Conservation (phyloP, 2,888 invertebrate species). For the Yponomeuta cagnagella region DNA sequence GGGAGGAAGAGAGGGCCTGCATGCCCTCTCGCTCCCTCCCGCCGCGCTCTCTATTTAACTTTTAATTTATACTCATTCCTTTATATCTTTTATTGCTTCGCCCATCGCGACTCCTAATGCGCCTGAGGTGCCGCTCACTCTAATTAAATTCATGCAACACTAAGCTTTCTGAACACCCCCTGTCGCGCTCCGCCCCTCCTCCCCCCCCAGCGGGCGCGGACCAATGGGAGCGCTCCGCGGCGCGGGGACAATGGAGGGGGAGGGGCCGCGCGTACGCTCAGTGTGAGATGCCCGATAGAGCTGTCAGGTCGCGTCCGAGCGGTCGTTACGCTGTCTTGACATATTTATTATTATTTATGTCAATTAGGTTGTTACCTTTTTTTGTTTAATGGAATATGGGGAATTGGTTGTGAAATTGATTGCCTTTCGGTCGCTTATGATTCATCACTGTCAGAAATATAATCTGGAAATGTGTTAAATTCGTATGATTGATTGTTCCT, state of each 20-base stretch:
- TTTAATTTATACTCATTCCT: conserved; percentile 77
- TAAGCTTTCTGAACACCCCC: conserved; percentile 59
- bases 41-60: conserved; percentile 70
- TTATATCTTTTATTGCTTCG: conserved; percentile 77
- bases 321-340: conserved; percentile 71
- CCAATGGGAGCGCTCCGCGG: conserved; percentile 43
- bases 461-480: conserved; percentile 71
- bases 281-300: conserved; percentile 69
- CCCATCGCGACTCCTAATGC: conserved; percentile 75
- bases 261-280: conserved; percentile 45
- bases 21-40: conserved; percentile 42
- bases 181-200: conserved; percentile 32
- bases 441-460: conserved; percentile 72
- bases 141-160: conserved; percentile 76
- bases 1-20: conserved; percentile 32
- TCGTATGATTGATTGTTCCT: conserved; percentile 69
- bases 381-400: conserved; percentile 74
- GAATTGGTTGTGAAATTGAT: conserved; percentile 73
- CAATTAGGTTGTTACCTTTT: conserved; percentile 74
- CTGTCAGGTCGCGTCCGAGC: conserved; percentile 71
- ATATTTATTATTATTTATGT: conserved; percentile 76
- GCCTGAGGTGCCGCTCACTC: conserved; percentile 73
- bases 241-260: conserved; percentile 25
- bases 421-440: conserved; percentile 72
- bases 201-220: conserved; percentile 31